These are phyloP conservation scores for Apostichopus japonicus DNA, from an alignment of 35 echinoderm and acorn worm genomes.

Conservation along the genomic window DNA sequence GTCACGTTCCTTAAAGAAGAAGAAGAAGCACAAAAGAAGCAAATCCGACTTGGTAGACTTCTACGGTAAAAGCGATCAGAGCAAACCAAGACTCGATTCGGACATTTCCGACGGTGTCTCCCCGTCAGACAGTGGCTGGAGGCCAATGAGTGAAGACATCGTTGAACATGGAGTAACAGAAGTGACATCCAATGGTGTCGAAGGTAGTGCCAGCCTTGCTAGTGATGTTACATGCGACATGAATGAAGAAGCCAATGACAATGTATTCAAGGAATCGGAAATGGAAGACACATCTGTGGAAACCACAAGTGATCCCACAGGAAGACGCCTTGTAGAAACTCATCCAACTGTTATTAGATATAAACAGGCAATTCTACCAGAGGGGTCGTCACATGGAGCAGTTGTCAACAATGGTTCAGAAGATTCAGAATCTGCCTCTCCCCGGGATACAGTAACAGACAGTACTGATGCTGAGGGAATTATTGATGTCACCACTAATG, in stretches of 20 bases:
- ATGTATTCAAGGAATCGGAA: neutral
- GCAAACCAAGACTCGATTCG: neutral
- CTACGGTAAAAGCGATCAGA: constrained; percentile 62
- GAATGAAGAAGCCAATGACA: neutral
- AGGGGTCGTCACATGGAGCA: neutral
- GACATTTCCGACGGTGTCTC: neutral
- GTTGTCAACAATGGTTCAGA: neutral
- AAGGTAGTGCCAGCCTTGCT: neutral
- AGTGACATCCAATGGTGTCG: neutral
- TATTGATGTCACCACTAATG: neutral
- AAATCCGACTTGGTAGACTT: constrained; percentile 80
- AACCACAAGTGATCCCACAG: neutral
- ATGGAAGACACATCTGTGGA: neutral
- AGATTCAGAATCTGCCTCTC: neutral
- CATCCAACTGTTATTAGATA: neutral
- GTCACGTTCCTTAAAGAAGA: constrained; percentile 42
- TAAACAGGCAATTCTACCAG: neutral
- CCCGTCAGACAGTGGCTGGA: neutral
- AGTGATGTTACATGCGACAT: neutral
- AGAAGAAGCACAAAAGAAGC: neutral
- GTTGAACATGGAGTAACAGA: neutral
- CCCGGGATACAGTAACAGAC: neutral
- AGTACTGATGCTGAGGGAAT: neutral
- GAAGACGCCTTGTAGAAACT: neutral
- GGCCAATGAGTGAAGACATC: neutral